Conservation (phyloP, 37 sponge, comb jelly and placozoan genomes). For the Eunapius fragilis region DNA sequence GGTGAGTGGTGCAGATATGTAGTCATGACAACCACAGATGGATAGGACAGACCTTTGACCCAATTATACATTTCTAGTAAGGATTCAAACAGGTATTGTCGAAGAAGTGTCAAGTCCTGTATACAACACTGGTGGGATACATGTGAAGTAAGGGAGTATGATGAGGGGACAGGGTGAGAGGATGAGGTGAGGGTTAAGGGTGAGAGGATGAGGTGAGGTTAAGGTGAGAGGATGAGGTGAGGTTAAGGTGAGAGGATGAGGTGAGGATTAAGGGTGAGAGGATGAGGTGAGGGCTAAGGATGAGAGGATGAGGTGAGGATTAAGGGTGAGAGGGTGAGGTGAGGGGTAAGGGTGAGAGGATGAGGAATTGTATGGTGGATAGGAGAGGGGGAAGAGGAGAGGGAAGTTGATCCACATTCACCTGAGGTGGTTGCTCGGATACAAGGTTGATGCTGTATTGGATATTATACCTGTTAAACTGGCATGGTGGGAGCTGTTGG, state of each 20-base stretch:
- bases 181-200: not conserved
- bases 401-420: not conserved
- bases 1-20: not conserved
- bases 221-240: not conserved
- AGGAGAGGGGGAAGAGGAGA: not conserved
- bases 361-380: not conserved
- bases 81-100: conserved; percentile 65
- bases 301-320: not conserved
- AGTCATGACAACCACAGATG: not conserved
- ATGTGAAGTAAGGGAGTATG: not conserved
- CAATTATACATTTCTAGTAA: conserved; percentile 74
- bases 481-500: conserved; percentile 16
- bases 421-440: conserved; percentile 1
- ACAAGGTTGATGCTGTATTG: conserved; percentile 7
- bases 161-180: conserved; percentile 9
- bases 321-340: not conserved
- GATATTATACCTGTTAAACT: conserved; percentile 7
- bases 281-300: not conserved
- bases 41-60: conserved; percentile 35
- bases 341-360: not conserved
- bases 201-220: not conserved
- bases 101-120: conserved; percentile 30
- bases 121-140: conserved; percentile 21
- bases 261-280: not conserved
- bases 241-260: conserved; percentile 9